These are phyloP conservation scores for Astyanax mexicanus DNA, from an alignment of 2,797 vertebrate species.

Conservation along the genomic window DNA sequence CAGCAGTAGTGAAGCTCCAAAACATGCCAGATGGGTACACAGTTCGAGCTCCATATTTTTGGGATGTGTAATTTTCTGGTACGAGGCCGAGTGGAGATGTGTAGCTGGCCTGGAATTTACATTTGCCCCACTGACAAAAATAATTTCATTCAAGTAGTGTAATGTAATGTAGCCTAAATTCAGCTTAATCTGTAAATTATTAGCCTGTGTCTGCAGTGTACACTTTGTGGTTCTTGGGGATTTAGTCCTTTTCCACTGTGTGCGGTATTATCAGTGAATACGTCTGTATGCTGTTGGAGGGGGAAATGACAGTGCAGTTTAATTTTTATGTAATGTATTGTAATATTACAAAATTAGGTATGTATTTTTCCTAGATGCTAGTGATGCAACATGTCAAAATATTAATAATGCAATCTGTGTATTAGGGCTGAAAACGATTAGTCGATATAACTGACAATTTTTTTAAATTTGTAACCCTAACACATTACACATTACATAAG, in stretches of 20 bases:
- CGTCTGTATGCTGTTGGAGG: not conserved
- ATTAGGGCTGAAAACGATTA: no score
- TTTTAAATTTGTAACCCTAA: no score
- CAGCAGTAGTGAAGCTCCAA: not conserved
- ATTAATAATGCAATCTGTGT: no score
- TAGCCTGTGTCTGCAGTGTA: not conserved
- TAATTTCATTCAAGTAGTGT: not conserved
- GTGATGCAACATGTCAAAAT: no score
- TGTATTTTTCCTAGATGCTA: no score
- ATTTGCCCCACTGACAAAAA: not conserved
- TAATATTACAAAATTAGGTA: no score
- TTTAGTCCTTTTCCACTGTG: not conserved
- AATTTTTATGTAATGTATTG: no score
- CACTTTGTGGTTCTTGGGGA: slow-evolving; percentile 19
- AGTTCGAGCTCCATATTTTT: slow-evolving; percentile 2
- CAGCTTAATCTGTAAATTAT: slow-evolving; percentile 12
- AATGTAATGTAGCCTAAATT: not conserved
- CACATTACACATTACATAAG: no score
- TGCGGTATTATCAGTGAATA: not conserved
- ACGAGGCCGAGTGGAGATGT: not conserved
- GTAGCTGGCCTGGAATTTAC: not conserved
- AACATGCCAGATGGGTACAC: slow-evolving; percentile 4
- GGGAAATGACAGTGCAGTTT: no score
- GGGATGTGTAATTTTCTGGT: not conserved
- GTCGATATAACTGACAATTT: no score